Conservation (phyloP, 2,797 vertebrate genomes). For the Halcyon badia region DNA sequence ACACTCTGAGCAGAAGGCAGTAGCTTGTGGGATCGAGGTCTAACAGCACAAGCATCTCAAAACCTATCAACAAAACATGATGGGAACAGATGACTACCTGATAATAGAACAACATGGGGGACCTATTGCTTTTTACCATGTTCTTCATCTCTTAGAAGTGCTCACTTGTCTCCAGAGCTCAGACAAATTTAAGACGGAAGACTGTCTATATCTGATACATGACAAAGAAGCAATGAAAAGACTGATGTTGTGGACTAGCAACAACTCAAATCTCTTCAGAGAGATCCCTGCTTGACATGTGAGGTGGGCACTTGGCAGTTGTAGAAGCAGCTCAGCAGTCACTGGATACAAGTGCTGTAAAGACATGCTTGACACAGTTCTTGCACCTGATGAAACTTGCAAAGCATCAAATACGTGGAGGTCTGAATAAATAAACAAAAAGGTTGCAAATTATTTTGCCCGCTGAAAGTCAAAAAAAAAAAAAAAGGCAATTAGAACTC, state of each 20-base stretch:
- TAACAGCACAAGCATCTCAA: background rate
- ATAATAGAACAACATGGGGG: background rate
- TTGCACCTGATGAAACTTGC: background rate
- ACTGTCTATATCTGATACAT: background rate
- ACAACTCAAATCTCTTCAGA: background rate
- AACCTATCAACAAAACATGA: background rate
- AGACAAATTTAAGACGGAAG: background rate
- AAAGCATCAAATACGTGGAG: background rate
- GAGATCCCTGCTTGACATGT: background rate
- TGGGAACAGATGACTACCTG: background rate
- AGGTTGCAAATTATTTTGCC: background rate
- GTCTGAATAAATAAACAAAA: background rate
- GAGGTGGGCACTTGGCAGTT: background rate
- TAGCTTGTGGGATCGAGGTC: background rate
- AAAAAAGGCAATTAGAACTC: background rate
- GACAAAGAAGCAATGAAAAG: background rate
- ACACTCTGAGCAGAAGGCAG: background rate
- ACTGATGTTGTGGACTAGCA: background rate
- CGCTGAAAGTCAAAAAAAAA: background rate
- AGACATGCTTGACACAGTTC: background rate
- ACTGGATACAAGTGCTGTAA: background rate
- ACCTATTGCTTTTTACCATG: background rate
- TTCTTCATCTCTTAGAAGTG: background rate
- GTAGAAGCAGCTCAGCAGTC: background rate
- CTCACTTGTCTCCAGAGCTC: background rate